Conservation (phyloP, 2,113 vertebrate genomes). For the Gallinago undulata region DNA sequence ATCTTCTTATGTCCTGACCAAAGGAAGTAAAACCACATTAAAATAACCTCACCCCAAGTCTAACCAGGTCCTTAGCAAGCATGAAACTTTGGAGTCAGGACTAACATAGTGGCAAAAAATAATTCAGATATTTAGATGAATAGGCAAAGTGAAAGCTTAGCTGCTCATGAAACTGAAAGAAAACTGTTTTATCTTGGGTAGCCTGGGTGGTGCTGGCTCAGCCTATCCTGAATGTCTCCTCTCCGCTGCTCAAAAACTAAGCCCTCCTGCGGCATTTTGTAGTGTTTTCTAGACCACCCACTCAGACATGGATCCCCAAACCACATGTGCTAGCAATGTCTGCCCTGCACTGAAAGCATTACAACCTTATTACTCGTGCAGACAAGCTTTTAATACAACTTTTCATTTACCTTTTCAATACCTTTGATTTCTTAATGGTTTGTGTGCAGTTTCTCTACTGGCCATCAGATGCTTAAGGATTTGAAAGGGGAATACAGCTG, state of each 20-base stretch:
- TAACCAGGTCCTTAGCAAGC: not conserved
- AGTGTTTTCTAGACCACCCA: constrained; percentile 78
- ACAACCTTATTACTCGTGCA: constrained; percentile 59
- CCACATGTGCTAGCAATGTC: constrained; percentile 77
- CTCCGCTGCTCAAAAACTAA: constrained; percentile 54
- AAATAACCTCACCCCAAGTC: not conserved
- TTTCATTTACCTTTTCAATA: constrained; percentile 64
- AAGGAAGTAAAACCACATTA: not conserved
- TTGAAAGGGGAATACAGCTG: not conserved
- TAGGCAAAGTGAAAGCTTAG: constrained; percentile 17
- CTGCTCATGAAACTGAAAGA: constrained; percentile 46
- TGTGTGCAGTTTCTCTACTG: constrained; percentile 21
- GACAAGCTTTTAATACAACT: constrained; percentile 50
- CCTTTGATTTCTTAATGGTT: constrained; percentile 62
- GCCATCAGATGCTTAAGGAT: constrained; percentile 30
- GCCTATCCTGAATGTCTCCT: not conserved
- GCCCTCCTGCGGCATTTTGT: constrained; percentile 55
- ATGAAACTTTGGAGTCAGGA: not conserved
- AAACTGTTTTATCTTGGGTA: constrained; percentile 51
- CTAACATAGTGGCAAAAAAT: not conserved
- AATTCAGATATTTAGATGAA: constrained; percentile 38
- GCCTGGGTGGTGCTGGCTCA: constrained; percentile 21
- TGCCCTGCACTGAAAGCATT: constrained; percentile 56
- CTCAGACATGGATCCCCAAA: constrained; percentile 75
- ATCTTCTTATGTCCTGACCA: not conserved